phyloP scores from a whole-genome alignment of 64 coral and sea anemone species.

The Orbicella faveolata region DNA sequence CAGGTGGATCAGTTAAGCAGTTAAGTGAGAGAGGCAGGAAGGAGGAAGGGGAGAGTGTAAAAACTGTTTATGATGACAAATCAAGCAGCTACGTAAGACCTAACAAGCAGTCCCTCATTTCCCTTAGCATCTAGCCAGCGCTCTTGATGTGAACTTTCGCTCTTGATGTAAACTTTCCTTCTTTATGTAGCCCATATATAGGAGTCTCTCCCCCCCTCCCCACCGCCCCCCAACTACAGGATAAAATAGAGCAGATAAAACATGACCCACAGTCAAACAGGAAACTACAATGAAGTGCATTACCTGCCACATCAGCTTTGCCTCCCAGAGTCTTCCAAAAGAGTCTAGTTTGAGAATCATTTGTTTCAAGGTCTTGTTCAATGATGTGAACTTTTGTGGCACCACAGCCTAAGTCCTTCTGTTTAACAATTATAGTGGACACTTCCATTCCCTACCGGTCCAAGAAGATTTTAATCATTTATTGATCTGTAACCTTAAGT shows the following conservation, averaged over 20 bases:
- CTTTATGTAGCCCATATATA: no score
- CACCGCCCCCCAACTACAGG: no score
- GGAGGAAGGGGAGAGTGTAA: not conserved
- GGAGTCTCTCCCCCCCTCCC: not conserved
- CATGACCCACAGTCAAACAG: no score
- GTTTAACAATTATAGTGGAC: constrained; percentile 86
- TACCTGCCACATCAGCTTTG: constrained; percentile 68
- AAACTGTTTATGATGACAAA: no score
- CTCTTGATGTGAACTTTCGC: no score
- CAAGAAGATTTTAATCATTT: not conserved
- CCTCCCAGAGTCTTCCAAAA: constrained; percentile 95
- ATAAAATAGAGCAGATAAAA: not conserved
- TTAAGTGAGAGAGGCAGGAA: not conserved
- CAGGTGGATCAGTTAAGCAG: not conserved
- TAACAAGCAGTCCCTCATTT: no score
- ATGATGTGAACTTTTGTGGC: constrained; percentile 70
- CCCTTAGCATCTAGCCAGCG: no score
- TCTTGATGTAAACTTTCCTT: no score
- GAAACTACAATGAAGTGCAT: not conserved
- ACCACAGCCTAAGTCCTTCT: constrained; percentile 80
- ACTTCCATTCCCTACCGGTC: constrained; percentile 73
- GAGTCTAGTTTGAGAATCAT: constrained; percentile 52
- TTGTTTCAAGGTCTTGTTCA: constrained; percentile 60
- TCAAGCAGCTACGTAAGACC: no score
- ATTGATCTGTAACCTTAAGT: no score